Evolutionary conservation across 1,140 invertebrate species (phyloP), one percentile per base, ranked within the genome.

Genomic region (Listronotus oregonensis): DNA sequence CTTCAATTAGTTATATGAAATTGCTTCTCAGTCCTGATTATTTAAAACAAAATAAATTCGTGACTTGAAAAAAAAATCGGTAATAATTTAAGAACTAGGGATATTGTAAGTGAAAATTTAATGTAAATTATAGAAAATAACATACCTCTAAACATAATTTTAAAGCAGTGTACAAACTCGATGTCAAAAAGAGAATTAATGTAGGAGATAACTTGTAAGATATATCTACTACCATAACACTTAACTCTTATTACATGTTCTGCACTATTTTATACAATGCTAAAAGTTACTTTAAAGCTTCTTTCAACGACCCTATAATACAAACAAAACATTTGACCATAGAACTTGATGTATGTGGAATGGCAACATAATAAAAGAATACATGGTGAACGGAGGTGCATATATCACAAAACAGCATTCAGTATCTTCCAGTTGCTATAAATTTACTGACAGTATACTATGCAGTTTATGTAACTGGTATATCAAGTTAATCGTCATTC

Each of bases 371-470:
- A 64, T 66, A 58, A 58, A 66, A 66, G 59, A 66, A 70, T 60
- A 62, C 51, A 59, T 63, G 54, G 46, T 66, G 68, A 66, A 39
- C 15, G 55, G 60, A 67, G 67, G 64, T 71, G 67, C 64, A 69
- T 71, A 71, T 68, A 66, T 71, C 70, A 71, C 70, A 64, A 67
- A 71, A 66, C 68, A 69, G 64, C 67, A 71, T 71, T 71, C 66
- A 69, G 68, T 71, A 68, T 60, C 67, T 66, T 44, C 66, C 50
- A 66, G 60, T 67, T 68, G 66, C 64, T 32, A 71, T 71, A 71
- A 71, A 71, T 71, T 61, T 15, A 47, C n/a, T 17, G 15, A 39
- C 14, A 42, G 42, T 42, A 66, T 27, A 56, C 52, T 47, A 27
- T 27, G 21, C 21, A 27, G 69, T 68, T 68, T 67, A 68, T 71